Percentiles rank a stretch among this genome's conserved stretches.
Conservation (phyloP, 2,888 invertebrate genomes). For the Ceriagrion tenellum region DNA sequence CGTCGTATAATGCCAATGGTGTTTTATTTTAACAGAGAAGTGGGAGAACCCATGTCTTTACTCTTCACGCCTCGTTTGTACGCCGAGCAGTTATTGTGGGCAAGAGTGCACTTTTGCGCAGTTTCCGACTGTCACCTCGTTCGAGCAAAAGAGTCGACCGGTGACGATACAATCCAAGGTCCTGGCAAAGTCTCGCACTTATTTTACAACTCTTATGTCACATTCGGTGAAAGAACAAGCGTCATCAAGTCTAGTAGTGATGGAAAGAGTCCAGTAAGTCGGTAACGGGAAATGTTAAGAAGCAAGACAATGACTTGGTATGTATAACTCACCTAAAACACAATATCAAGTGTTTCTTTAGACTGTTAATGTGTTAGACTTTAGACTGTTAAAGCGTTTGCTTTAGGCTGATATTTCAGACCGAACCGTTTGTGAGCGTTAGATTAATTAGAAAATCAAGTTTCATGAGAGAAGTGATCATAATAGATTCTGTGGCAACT, state of each 20-base stretch:
- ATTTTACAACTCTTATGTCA: neutral
- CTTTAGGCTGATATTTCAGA: no score
- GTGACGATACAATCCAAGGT: neutral
- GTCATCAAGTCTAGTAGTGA: neutral
- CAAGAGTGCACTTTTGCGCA: neutral
- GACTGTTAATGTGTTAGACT: no score
- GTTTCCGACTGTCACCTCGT: neutral
- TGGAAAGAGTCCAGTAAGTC: neutral
- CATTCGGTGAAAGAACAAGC: neutral
- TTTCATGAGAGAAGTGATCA: no score
- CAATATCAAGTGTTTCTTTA: no score
- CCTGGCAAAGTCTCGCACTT: neutral
- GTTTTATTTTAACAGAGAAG: neutral
- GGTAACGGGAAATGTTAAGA: neutral
- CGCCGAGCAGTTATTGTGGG: neutral
- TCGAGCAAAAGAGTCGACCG: neutral
- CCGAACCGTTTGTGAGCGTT: no score
- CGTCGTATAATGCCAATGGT: neutral
- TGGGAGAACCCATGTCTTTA: neutral
- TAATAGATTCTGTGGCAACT: no score
- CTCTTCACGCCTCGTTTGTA: neutral
- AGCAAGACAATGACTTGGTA: no score
- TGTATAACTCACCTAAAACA: no score
- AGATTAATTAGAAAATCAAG: no score
- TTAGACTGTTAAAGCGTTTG: no score